These are phyloP conservation scores for Probosciger aterrimus DNA, from an alignment of 2,113 vertebrate genomes.

Conservation along the genomic window DNA sequence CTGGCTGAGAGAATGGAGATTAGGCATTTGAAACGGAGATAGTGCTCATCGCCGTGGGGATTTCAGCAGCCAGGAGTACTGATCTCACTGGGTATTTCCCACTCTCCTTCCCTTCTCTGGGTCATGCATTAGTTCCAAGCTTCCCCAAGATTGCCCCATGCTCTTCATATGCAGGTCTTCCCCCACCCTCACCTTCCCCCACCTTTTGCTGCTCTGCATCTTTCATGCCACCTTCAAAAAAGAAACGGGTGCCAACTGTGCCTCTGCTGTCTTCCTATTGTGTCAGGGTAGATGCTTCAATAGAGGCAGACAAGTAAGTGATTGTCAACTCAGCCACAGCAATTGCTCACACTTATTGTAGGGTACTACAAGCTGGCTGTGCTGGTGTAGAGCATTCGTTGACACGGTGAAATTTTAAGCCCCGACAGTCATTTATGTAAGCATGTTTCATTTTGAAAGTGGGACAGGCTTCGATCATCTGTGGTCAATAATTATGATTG, in stretches of 20 bases:
- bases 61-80: neutral
- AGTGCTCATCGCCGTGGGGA: neutral
- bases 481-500: neutral
- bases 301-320: neutral
- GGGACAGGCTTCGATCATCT: neutral
- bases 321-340: neutral
- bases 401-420: neutral
- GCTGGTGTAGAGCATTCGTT: neutral
- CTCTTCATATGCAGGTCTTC: neutral
- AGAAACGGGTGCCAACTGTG: neutral
- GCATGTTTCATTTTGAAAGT: neutral
- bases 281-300: neutral
- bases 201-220: neutral
- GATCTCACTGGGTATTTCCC: neutral
- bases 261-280: neutral
- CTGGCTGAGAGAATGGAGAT: neutral
- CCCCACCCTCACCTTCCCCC: neutral
- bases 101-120: neutral
- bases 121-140: neutral
- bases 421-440: neutral
- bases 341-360: neutral
- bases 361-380: neutral
- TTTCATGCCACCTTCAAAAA: constrained; percentile 9
- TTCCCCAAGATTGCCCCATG: neutral
- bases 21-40: neutral